Percentiles rank a stretch among this genome's conserved stretches.
Conservation (phyloP, 2,113 vertebrate species). For the Nanorana parkeri region DNA sequence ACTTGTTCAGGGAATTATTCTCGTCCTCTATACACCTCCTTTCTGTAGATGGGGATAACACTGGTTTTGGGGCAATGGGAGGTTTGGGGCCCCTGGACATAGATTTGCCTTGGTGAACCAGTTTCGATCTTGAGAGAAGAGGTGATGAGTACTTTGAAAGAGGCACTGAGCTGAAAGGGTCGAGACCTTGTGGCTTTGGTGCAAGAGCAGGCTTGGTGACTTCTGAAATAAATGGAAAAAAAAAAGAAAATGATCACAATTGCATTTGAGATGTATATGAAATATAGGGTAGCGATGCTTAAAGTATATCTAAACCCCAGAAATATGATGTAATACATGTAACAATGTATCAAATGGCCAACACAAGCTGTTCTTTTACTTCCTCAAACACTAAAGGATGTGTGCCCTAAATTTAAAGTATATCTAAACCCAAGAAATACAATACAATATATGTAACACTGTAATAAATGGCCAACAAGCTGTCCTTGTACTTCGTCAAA, state of each 20-base stretch:
- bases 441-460: no score
- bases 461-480: no score
- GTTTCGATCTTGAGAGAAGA: conserved; percentile 77
- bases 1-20: conserved; percentile 73
- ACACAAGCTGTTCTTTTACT: no score
- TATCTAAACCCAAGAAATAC: no score
- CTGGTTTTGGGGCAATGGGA: conserved; percentile 89
- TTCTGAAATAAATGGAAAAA: conserved; percentile 79
- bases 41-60: conserved; percentile 71
- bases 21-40: conserved; percentile 67
- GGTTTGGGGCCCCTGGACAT: conserved; percentile 85
- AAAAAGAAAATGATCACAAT: not conserved
- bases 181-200: conserved; percentile 83
- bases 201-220: conserved; percentile 87
- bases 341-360: no score
- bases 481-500: no score
- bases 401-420: no score
- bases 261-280: not conserved
- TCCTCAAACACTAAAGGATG: no score
- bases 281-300: not conserved
- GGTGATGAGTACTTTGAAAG: conserved; percentile 79
- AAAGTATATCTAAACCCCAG: no score
- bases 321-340: no score
- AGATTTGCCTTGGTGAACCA: conserved; percentile 68
- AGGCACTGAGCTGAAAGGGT: conserved; percentile 74